Base-by-base conservation (phyloP, 2,888 invertebrate genomes). In the Marronus borbonicus region DNA sequence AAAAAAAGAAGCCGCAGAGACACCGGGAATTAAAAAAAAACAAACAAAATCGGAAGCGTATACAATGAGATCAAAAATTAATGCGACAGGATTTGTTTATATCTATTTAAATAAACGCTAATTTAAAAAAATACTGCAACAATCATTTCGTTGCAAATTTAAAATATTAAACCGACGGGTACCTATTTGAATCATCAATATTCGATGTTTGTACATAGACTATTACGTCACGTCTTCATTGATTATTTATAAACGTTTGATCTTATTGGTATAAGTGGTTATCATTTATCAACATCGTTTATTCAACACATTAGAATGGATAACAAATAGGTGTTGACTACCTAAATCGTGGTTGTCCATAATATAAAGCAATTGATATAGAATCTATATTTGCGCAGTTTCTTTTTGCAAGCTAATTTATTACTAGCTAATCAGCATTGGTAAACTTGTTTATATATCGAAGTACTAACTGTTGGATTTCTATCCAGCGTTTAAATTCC, bases 181-280 rank as follows among this genome's bases (percentile, higher is more conserved):
- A 44, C 0, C 39, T 10, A 39, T 10, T 55, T 55, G 55, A 55
- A 55, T 31, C 4, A 31, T 64, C 64, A 8, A 64, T 64, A 28
- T 64, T 28, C n/a, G 7, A 28, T n/a, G 31, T n/a, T 4, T 55
- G 7, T 36, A 36, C 58, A 65, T 44, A 17, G 44, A 66, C 20
- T 44, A 66, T 66, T 36, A 14, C 66, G 66, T 44, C 66, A 66
- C 20, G 17, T 39, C 66, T 66, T 66, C 66, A 66, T 66, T 36
- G 17, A 44, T 66, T 66, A 66, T 66, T 66, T 44, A 66, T 66
- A 66, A n/a, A 66, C 14, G 44, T 39, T 66, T 44, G 39, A 20
- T 66, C n/a, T 44, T 66, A n/a, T 17, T 36, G 36, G 31, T 65
- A n/a, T 17, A 66, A 17, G 14, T 4, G 44, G n/a, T 7, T 31